Evolutionary conservation across 2,113 vertebrate genomes (phyloP), one percentile per base, ranked within the genome.

Genomic region (Chaetops frenatus): DNA sequence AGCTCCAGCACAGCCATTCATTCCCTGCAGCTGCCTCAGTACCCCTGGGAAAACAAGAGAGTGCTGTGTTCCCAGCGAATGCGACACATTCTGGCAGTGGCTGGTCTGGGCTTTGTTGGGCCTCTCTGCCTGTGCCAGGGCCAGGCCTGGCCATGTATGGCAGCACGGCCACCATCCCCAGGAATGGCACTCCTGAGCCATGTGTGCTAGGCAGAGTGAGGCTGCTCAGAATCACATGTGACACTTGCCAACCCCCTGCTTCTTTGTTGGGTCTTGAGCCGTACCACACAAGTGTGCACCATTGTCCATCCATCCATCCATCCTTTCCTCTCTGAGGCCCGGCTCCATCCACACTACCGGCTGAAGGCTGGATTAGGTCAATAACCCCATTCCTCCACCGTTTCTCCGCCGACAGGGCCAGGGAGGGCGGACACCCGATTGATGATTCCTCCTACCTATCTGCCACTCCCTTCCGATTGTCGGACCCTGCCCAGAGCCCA

Each of bases 191-290:
- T 56, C 17, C 53, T 1, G 9, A 47, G 44, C 51, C 79, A 12
- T 2, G 0, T 7, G 24, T 9, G 65, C 14, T 42, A 1, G 19
- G 6, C 1, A 8, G 51, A 45, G 5, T 0, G 3, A 16, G 24
- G 48, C 25, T 3, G 2, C 2, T 2, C 14, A 76, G 40, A 36
- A 20, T 19, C 23, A 7, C 0, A 0, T 2, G 3, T 1, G 2
- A 24, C 3, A 8, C 29, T 0, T 67, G 48, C 23, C 66, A 47
- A 20, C 0, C 3, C 14, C 18, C 9, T 11, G 8, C 15, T 51
- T 60, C 38, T 58, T 54, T 6, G 2, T 56, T 29, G 40, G 22
- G 15, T 51, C n/a, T 62, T 6, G 4, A 33, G 10, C 33, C 14
- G 21, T 11, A 29, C 61, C 1, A 1, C 36, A 44, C 33, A 58